Evolutionary conservation across 2,113 vertebrate species (phyloP).

Genomic region (Cynoglossus semilaevis): DNA sequence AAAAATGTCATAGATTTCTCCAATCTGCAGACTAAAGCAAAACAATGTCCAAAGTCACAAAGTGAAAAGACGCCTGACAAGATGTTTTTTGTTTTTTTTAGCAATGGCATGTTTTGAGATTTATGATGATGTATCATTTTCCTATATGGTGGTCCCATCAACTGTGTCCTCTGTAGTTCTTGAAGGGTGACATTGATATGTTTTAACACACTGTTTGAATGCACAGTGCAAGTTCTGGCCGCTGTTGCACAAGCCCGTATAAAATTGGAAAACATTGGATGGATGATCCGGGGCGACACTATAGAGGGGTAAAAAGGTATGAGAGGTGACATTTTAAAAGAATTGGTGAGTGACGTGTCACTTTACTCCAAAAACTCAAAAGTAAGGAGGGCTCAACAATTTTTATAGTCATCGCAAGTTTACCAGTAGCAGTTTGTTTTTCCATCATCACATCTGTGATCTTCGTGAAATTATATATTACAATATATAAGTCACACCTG

Average conservation of each 20-base stretch:
- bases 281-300: conserved; percentile 39
- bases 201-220: too few species aligned
- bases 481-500: too few species aligned
- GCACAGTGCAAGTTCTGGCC: not conserved
- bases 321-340: conserved; percentile 46
- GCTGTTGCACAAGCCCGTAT: conserved; percentile 5
- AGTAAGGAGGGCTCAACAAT: conserved; percentile 35
- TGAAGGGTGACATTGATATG: not conserved
- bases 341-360: conserved; percentile 57
- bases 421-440: conserved; percentile 68
- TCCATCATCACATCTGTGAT: conserved; percentile 18
- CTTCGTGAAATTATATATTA: too few species aligned
- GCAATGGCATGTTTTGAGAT: too few species aligned
- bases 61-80: too few species aligned
- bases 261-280: not conserved
- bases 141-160: too few species aligned
- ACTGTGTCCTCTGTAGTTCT: not conserved
- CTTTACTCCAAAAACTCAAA: conserved; percentile 37
- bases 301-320: conserved; percentile 20
- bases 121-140: too few species aligned
- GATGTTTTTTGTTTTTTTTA: too few species aligned
- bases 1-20: too few species aligned
- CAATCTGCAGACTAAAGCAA: too few species aligned
- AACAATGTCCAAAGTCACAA: too few species aligned
- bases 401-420: conserved; percentile 73